Base-by-base conservation (phyloP, 1,140 invertebrate species). In the Conus ventricosus region DNA sequence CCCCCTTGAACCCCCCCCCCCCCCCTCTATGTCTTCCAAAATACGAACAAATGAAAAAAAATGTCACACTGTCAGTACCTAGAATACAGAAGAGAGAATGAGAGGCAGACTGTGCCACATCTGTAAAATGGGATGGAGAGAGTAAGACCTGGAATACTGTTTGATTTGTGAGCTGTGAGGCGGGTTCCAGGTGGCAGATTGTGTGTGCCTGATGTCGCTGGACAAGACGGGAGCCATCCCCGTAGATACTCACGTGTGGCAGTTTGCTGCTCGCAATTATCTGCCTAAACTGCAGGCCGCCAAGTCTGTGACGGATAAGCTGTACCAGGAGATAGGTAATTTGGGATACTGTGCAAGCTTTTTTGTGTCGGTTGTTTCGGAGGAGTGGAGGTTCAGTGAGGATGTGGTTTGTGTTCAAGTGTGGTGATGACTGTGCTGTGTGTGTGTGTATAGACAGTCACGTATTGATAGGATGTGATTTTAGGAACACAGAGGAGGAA, bases 201-300 rank as follows among this genome's bases (percentile, higher is more conserved):
- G 99, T 95, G 97, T 99, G 92, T 99, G 98, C 95, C 96, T 99
- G 6, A 99, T 99, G 99, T 98, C 98, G 2, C 95, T 99, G 89
- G 97, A 97, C 83, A 97, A 99, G 94, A 94, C 98, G 80, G 96
- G 97, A 93, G 97, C 98, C 0, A 97, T 99, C 87, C 99, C 99
- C 20, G 97, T 99, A 3, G 99, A 99, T 94, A 99, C 98, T 0
- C 99, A 99, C 95, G 98, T 99, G 27, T 98, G 97, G 95, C 97
- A 99, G 96, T 97, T 99, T 87, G 98, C 98, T 6, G 95, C 96
- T 55, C 95, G 96, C 88, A 96, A 97, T 92, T 99, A 99, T 93
- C 91, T 98, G 87, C 97, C 97, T 1, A 96, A 98, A 94, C 95
- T 99, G 55, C 95, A 96, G 60, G 96, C 96, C 27, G 96, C 96